Conservation (phyloP, 2,113 vertebrate genomes). For the Craseonycteris thonglongyai region DNA sequence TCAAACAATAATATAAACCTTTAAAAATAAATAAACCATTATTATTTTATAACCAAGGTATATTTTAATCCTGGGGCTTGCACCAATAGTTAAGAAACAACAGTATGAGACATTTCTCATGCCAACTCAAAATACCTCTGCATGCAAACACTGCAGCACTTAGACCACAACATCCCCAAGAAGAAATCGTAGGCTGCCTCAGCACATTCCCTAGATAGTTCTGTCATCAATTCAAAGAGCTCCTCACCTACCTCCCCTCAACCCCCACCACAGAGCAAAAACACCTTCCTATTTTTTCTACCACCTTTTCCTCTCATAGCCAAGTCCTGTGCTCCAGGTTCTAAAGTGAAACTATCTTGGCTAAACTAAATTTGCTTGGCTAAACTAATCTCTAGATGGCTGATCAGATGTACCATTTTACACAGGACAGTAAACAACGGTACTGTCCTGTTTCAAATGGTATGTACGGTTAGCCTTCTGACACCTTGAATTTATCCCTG, state of each 20-base stretch:
- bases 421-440: too few species aligned
- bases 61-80: slow-evolving; percentile 48
- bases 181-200: slow-evolving; percentile 67
- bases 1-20: too few species aligned
- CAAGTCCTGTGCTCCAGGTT: background rate
- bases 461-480: too few species aligned
- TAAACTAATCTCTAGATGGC: too few species aligned
- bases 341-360: background rate
- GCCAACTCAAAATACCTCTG: slow-evolving; percentile 71
- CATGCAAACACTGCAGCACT: slow-evolving; percentile 56
- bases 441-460: too few species aligned
- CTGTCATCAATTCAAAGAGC: slow-evolving; percentile 58
- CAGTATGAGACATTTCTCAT: slow-evolving; percentile 42
- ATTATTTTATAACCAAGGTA: slow-evolving; percentile 42
- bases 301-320: background rate
- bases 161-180: slow-evolving; percentile 53
- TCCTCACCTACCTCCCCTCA: background rate
- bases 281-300: background rate
- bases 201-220: slow-evolving; percentile 77
- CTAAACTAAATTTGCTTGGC: background rate
- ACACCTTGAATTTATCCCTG: too few species aligned
- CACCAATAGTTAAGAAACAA: slow-evolving; percentile 36
- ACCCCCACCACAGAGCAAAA: background rate
- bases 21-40: too few species aligned
- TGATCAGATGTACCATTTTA: too few species aligned